phyloP scores from a whole-genome alignment of 2,888 invertebrate species.

The Andrena chrysosceles region DNA sequence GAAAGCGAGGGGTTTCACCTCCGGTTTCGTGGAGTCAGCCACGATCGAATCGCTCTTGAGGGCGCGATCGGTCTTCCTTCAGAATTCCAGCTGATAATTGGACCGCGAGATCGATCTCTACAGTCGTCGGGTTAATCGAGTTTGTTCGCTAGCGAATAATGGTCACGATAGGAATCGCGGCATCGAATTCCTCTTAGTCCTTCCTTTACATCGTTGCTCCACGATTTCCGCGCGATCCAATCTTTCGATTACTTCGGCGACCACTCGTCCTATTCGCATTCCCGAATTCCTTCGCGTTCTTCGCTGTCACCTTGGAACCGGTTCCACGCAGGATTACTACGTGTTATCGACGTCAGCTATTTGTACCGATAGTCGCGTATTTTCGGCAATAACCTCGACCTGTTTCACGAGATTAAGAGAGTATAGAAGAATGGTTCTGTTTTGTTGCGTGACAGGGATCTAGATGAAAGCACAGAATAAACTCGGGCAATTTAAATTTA shows the following conservation, averaged over 20 bases:
- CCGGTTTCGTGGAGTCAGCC: not conserved
- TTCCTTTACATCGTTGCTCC: not conserved
- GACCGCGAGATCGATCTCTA: slow-evolving; percentile 1
- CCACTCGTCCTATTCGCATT: not conserved
- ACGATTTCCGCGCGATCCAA: not conserved
- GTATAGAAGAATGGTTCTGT: not conserved
- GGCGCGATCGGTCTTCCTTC: slow-evolving; percentile 16
- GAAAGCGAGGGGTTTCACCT: not conserved
- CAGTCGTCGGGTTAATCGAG: not conserved
- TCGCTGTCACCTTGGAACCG: not conserved
- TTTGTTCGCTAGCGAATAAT: not conserved
- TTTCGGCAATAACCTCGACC: no score
- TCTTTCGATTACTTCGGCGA: not conserved
- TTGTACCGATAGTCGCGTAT: not conserved
- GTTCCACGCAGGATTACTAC: not conserved
- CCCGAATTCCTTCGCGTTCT: not conserved
- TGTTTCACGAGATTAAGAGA: no score
- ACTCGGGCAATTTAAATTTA: slow-evolving; percentile 17
- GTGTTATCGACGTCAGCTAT: not conserved
- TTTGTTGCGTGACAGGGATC: not conserved
- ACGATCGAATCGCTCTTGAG: slow-evolving; percentile 17
- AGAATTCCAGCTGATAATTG: not conserved
- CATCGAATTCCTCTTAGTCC: not conserved
- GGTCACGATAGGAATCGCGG: not conserved
- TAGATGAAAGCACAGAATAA: not conserved